Evolutionary conservation across 1,140 invertebrate genomes (phyloP).

Genomic region (Lineus longissimus): DNA sequence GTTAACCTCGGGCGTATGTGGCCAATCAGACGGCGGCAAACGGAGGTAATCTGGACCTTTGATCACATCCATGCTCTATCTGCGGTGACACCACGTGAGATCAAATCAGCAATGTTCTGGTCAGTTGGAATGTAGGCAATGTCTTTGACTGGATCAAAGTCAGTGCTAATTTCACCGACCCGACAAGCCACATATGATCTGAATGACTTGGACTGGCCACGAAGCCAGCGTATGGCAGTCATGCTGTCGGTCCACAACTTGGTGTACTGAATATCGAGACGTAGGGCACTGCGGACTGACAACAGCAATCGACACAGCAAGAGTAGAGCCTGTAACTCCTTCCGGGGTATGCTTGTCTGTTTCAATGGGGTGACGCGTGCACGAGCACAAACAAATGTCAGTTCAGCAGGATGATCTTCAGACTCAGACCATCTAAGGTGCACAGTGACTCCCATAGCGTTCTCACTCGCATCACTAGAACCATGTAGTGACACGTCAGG

Average conservation of each 20-base stretch:
- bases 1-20: no score
- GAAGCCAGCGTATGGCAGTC: background rate
- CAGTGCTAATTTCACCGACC: background rate
- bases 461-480: background rate
- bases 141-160: constrained; percentile 1
- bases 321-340: background rate
- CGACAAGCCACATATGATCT: background rate
- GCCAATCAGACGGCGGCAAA: no score
- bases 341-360: background rate
- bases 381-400: constrained; percentile 1
- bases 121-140: background rate
- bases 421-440: background rate
- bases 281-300: background rate
- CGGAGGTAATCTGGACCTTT: background rate
- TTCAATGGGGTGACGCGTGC: background rate
- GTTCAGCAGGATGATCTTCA: background rate
- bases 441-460: background rate
- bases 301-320: background rate
- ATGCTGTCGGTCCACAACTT: constrained; percentile 1
- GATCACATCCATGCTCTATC: background rate
- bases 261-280: background rate
- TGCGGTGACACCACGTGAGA: background rate
- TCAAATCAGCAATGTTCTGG: background rate
- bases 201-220: constrained; percentile 1
- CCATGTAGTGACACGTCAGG: background rate